Evolutionary conservation across 2,888 invertebrate species (phyloP), one percentile per base, ranked within the genome.

Genomic region (Andrena camellia): DNA sequence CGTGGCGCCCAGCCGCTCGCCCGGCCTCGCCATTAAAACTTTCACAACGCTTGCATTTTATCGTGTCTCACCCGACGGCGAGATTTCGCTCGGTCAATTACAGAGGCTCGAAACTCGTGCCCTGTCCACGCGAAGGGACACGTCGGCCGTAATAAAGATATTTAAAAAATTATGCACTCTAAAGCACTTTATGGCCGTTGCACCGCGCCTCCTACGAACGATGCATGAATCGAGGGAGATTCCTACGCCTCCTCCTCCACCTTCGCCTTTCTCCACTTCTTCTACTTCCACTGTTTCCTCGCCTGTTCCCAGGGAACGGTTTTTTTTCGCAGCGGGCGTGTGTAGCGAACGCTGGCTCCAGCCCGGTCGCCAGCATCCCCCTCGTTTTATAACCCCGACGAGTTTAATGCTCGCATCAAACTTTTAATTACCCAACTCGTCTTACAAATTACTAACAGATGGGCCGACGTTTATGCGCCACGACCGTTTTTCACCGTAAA

Each of bases 401-500:
- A 92, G 92, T 93, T 93, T 93, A 93, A 93, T 93, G 92, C 89
- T 90, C 92, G 90, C 93, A 92, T 93, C 92, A 93, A 93, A 93
- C 92, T 93, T 93, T 93, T 93, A 93, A 93, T 93, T 93, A 92
- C 92, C 89, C 90, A 86, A 88, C 92, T 92, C 91, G 90, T 90
- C 92, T 93, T 93, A 92, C 92, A 92, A 92, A 93, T 93, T 93
- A 92, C 92, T 88, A 92, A 92, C 93, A 93, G 93, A 92, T 92
- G 93, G 92, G 90, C 78, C 90, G 86, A 84, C 88, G 90, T 90
- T 90, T 89, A 89, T 89, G 85, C 84, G 90, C 86, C 80, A 75
- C 83, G 83, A 74, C 72, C 62, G 73, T 79, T 84, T 57, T 79
- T 74, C 13, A 62, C 13, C 29, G 63, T 67, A 72, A 83, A 87